Base-by-base conservation (phyloP, 2,113 vertebrate genomes). In the Lamprologus callipterus region DNA sequence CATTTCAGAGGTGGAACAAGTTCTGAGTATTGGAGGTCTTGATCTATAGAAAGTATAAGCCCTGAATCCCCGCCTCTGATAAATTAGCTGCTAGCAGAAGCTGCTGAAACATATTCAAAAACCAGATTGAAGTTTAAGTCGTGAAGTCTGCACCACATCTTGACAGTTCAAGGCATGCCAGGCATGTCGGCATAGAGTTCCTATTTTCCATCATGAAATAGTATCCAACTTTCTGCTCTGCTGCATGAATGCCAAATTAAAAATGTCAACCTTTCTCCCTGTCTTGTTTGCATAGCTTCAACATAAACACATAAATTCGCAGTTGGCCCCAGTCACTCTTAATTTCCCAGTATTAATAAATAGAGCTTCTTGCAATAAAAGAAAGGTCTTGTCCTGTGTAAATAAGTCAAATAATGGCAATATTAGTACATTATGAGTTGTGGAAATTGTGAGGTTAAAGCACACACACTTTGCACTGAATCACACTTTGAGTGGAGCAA, bases 141-240 rank as follows among this genome's bases (percentile, higher is more conserved):
- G 2, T 82, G 80, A 53, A 92, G 35, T 19, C 6, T 5, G 9
- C 73, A 37, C 51, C 84, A 80, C 47, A 40, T 60, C 35, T 37
- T 78, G 58, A 49, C 85, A 81, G 80, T 80, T 21, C 57, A 51
- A 70, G 45, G 23, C 53, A 83, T 85, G 88, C 85, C 89, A 92
- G 75, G 6, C 81, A 3, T 70, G 81, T 80, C 65, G 2, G 84
- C 47, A 31, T 28, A 7, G 28, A 82, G 57, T 86, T 91, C 87
- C 80, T 78, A 83, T 85, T 94, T 94, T 94, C 85, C 86, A 80
- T 86, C 80, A 75, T 53, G 84, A 47, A 31, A 80, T 47, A 33
- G 51, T 55, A 45, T 89, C 86, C 90, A 92, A 82, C 78, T 84
- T 91, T 94, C 81, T 90, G 79, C 63, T 89, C 47, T 82, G 33